phyloP scores from a whole-genome alignment of 2,888 invertebrate species.

The Xiphydria camelus region DNA sequence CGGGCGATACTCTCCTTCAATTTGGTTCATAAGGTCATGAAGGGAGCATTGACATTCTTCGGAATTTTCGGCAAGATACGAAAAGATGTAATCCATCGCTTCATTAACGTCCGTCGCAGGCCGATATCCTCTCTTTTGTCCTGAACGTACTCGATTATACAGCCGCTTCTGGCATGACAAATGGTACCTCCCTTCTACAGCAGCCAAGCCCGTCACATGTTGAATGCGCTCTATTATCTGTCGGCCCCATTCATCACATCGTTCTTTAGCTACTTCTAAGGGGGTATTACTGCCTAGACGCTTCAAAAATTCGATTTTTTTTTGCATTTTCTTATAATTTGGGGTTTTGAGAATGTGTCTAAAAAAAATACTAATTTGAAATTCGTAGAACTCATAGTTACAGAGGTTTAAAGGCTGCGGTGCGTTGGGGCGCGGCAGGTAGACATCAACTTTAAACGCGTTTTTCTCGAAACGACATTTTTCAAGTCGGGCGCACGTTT shows the following conservation, averaged over 20 bases:
- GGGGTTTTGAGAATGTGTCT: too few species aligned
- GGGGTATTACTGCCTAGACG: too few species aligned
- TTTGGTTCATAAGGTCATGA: slow-evolving; percentile 17
- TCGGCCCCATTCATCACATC: slow-evolving; percentile 9
- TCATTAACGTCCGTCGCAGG: slow-evolving; percentile 19
- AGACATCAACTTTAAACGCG: too few species aligned
- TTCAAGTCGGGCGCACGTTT: too few species aligned
- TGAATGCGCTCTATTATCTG: slow-evolving; percentile 11
- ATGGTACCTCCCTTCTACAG: slow-evolving; percentile 17
- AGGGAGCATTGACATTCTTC: slow-evolving; percentile 27
- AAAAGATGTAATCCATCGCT: slow-evolving; percentile 21
- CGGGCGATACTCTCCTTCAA: slow-evolving; percentile 12
- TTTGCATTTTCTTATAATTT: too few species aligned
- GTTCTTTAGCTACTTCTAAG: not conserved
- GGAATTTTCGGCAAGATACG: slow-evolving; percentile 14
- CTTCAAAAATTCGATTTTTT: too few species aligned
- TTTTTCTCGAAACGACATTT: too few species aligned
- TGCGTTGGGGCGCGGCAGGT: too few species aligned
- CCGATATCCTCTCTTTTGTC: slow-evolving; percentile 18
- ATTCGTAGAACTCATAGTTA: too few species aligned
- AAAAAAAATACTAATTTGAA: too few species aligned
- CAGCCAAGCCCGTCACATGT: slow-evolving; percentile 13
- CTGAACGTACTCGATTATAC: not conserved
- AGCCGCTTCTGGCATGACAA: slow-evolving; percentile 6
- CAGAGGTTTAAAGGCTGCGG: too few species aligned